Evolutionary conservation across 2,113 vertebrate species (phyloP), one percentile per base, ranked within the genome.

Genomic region (Mirza zaza): DNA sequence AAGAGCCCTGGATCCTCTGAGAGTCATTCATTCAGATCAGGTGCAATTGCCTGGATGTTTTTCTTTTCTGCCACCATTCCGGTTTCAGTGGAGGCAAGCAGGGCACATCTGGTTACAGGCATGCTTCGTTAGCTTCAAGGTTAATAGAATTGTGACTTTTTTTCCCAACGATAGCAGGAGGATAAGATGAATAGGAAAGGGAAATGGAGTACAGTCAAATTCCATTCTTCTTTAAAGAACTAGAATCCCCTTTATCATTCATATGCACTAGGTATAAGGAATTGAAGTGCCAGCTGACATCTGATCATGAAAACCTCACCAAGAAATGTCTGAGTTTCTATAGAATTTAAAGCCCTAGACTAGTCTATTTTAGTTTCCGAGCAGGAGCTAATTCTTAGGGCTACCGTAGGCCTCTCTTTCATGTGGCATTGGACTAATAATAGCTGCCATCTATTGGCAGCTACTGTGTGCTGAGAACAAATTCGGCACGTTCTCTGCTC

Each of bases 261-360:
- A 36, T 29, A 7, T 71, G 55, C 3, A 55, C 39, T 70, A 36
- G 25, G 23, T 59, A 0, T 39, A 65, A 94, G 61, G 59, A 92
- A 9, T 70, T 77, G 45, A 63, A 17, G 27, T 91, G 67, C 55
- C 45, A 68, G 29, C 42, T 89, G 79, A 81, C 15, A 82, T 27
- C 29, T 55, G 76, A 20, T 77, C 71, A 10, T 86, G 48, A 70
- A 93, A 97, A 93, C 45, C 61, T 94, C 73, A 67, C n/a, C 45
- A 59, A 93, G 65, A 77, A 76, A 87, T 65, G 34, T 73, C 93
- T 89, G 45, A 29, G n/a, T 85, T 87, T 88, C 82, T 87, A 29
- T 48, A 55, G 67, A 65, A 63, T 91, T 71, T 77, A 81, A 71
- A 80, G 68, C 63, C n/a, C 36, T 79, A 77, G 87, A 52, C 45